These are phyloP conservation scores for Tiliacea aurago DNA, from an alignment of 2,888 invertebrate genomes.

Conservation along the genomic window DNA sequence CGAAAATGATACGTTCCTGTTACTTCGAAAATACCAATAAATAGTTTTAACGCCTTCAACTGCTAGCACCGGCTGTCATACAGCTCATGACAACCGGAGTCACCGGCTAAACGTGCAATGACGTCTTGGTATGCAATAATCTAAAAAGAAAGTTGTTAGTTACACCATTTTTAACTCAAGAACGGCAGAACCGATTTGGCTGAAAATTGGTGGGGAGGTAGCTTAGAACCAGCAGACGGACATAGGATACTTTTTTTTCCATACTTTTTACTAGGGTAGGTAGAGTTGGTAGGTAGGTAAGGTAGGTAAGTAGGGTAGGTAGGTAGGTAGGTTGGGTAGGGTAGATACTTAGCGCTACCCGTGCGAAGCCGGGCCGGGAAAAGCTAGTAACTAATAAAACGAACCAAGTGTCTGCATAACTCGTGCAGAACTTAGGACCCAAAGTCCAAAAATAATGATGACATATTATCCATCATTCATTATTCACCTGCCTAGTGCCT, in stretches of 20 bases:
- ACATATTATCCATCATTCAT: slow-evolving; percentile 21
- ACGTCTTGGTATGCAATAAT: neutral
- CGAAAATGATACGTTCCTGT: neutral
- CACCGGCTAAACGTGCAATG: neutral
- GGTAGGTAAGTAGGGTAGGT: no score
- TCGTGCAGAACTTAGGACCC: slow-evolving; percentile 14
- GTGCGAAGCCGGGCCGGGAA: no score
- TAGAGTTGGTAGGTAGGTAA: no score
- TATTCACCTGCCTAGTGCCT: slow-evolving; percentile 15
- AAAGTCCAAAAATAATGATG: slow-evolving; percentile 22
- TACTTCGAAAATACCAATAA: neutral
- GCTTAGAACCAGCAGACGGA: no score
- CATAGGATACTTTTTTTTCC: no score
- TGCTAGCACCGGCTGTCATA: neutral
- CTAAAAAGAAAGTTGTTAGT: no score
- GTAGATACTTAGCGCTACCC: no score
- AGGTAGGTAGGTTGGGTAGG: no score
- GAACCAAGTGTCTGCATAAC: neutral
- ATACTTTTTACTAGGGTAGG: no score
- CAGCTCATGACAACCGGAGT: slow-evolving; percentile 16
- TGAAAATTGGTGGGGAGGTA: no score
- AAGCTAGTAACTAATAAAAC: slow-evolving; percentile 2
- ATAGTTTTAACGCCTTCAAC: neutral
- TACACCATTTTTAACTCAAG: no score
- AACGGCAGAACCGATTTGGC: no score